Percentiles rank a stretch among this genome's conserved stretches.
Conservation (phyloP, 2,113 vertebrate genomes). For the Zapus hudsonius region DNA sequence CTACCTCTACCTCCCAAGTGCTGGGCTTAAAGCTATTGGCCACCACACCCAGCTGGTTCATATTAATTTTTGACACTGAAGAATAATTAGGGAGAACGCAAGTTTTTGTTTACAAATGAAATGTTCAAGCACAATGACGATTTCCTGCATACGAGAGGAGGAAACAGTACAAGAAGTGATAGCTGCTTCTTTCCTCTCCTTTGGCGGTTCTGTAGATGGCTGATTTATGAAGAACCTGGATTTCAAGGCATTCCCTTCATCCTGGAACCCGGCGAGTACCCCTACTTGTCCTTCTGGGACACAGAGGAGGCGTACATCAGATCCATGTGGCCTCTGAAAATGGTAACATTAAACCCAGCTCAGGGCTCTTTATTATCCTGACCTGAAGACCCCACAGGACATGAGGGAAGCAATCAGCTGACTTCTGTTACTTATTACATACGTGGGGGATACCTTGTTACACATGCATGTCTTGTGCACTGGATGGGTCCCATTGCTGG, state of each 20-base stretch:
- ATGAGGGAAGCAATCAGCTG: neutral
- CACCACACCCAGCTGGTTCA: no score
- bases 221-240: slow-evolving; percentile 94
- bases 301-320: slow-evolving; percentile 93
- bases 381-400: neutral
- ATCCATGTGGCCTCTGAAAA: slow-evolving; percentile 93
- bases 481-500: neutral
- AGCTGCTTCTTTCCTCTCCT: neutral
- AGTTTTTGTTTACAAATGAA: slow-evolving; percentile 39
- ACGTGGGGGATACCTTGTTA: no score
- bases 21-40: no score
- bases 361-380: neutral
- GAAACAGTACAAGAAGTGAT: neutral
- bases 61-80: neutral
- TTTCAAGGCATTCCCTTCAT: slow-evolving; percentile 91
- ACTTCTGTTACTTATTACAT: neutral
- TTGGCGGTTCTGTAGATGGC: slow-evolving; percentile 87
- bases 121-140: neutral
- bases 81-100: neutral
- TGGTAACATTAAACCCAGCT: slow-evolving; percentile 85
- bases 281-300: slow-evolving; percentile 92
- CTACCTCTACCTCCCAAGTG: no score
- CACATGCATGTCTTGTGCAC: no score
- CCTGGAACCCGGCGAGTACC: slow-evolving; percentile 93
- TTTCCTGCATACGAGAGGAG: neutral